Conservation (phyloP, 1,140 invertebrate genomes). For the Ceratina calcarata region DNA sequence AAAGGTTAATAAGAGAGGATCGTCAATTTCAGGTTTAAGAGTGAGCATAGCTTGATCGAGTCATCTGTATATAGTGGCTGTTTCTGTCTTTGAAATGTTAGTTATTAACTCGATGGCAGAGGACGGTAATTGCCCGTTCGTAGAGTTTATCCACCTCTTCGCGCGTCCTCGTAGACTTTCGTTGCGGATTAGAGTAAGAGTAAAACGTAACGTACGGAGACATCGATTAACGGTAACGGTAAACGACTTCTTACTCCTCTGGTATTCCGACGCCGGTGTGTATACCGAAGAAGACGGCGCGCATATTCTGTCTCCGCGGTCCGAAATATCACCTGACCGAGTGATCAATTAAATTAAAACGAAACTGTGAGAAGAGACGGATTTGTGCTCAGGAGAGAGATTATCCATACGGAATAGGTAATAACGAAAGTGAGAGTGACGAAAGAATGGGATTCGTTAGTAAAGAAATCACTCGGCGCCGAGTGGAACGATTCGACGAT, state of each 20-base stretch:
- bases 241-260: slow-evolving; percentile 65
- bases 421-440: slow-evolving; percentile 17
- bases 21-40: not conserved
- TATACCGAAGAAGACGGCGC: not conserved
- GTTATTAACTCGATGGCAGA: slow-evolving; percentile 57
- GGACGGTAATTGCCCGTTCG: slow-evolving; percentile 58
- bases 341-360: slow-evolving; percentile 37
- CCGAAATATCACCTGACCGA: not conserved
- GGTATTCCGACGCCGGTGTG: slow-evolving; percentile 41
- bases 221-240: slow-evolving; percentile 75
- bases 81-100: slow-evolving; percentile 50
- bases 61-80: not conserved
- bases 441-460: slow-evolving; percentile 1
- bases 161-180: slow-evolving; percentile 67
- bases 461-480: not conserved
- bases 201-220: slow-evolving; percentile 72
- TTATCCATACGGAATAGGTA: not conserved
- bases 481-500: not conserved
- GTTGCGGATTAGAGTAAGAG: slow-evolving; percentile 72
- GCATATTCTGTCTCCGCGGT: not conserved
- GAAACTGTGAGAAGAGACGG: no score
- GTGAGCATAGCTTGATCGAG: slow-evolving; percentile 9
- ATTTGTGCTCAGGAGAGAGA: not conserved
- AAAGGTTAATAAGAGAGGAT: no score
- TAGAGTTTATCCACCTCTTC: slow-evolving; percentile 64